Conservation (phyloP, 2,113 vertebrate genomes). For the Oryzias javanicus region DNA sequence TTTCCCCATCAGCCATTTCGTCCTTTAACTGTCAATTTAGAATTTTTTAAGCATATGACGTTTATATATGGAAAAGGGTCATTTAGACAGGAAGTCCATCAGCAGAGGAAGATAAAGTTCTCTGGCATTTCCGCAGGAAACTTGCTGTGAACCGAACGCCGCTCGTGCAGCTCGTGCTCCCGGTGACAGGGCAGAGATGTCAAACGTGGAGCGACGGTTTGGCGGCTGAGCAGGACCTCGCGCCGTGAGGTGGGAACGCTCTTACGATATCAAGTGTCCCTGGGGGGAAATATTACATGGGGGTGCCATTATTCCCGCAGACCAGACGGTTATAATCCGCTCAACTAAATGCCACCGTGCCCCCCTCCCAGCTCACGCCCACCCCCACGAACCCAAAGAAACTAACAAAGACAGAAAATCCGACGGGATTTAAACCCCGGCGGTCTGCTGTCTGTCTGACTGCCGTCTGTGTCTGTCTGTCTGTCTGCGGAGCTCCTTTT, state of each 20-base stretch:
- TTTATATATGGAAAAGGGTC: no score
- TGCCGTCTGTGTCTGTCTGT: not conserved
- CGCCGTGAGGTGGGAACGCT: not conserved
- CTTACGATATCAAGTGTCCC: not conserved
- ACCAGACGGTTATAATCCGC: constrained; percentile 69
- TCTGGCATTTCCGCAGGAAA: no score
- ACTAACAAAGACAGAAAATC: constrained; percentile 61
- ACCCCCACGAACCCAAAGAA: constrained; percentile 22
- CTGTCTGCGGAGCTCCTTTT: no score
- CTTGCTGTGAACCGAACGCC: no score
- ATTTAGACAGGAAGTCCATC: no score
- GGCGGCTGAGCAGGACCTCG: not conserved
- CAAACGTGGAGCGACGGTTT: no score
- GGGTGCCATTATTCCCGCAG: constrained; percentile 29
- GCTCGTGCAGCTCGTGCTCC: no score
- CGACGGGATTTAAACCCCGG: constrained; percentile 55
- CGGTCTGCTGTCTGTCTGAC: constrained; percentile 32
- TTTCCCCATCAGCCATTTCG: no score
- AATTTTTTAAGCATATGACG: no score
- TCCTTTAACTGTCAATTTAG: no score
- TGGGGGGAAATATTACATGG: constrained; percentile 6
- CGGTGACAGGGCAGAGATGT: no score
- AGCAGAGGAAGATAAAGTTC: no score
- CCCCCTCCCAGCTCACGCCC: not conserved
- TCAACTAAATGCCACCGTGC: constrained; percentile 43